Percentiles rank a stretch among this genome's conserved stretches.
These are phyloP conservation scores for Calameuta pallipes DNA, from an alignment of 2,888 invertebrate genomes.

Conservation along the genomic window DNA sequence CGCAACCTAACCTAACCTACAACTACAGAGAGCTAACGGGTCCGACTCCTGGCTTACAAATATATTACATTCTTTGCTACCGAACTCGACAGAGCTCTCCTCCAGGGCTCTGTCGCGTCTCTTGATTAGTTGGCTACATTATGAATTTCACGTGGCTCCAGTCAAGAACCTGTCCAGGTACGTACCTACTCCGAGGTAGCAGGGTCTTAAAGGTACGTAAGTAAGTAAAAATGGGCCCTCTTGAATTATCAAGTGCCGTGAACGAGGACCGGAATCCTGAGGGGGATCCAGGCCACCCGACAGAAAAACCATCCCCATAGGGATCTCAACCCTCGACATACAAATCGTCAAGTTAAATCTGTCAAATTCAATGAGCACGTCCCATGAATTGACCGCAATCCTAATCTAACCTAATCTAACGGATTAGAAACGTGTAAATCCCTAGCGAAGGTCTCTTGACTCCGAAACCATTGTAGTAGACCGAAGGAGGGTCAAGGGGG, in stretches of 20 bases:
- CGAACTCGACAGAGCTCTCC: constrained; percentile 53
- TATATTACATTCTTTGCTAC: constrained; percentile 53
- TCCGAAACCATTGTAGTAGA: constrained; percentile 48
- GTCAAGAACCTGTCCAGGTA: neutral
- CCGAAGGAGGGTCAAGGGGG: neutral
- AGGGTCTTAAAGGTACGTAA: neutral
- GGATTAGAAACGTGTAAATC: constrained; percentile 39
- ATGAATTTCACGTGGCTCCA: neutral
- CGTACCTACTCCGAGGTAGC: neutral
- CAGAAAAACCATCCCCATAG: constrained; percentile 1
- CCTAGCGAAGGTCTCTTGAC: constrained; percentile 53
- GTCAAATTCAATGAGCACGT: neutral
- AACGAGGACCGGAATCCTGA: neutral
- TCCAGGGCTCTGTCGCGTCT: neutral
- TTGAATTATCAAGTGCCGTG: neutral
- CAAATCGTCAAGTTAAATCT: neutral
- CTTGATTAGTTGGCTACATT: neutral
- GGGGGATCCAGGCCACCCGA: neutral
- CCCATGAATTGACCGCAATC: neutral
- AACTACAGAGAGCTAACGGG: neutral
- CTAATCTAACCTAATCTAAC: constrained; percentile 35
- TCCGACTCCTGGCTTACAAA: constrained; percentile 44
- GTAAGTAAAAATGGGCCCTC: neutral
- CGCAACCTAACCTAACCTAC: constrained; percentile 9
- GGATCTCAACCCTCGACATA: constrained; percentile 19